Percentiles rank a stretch among this genome's conserved stretches.
Evolutionary conservation across 2,888 invertebrate genomes (phyloP).

Genomic region (Chesias legatella): DNA sequence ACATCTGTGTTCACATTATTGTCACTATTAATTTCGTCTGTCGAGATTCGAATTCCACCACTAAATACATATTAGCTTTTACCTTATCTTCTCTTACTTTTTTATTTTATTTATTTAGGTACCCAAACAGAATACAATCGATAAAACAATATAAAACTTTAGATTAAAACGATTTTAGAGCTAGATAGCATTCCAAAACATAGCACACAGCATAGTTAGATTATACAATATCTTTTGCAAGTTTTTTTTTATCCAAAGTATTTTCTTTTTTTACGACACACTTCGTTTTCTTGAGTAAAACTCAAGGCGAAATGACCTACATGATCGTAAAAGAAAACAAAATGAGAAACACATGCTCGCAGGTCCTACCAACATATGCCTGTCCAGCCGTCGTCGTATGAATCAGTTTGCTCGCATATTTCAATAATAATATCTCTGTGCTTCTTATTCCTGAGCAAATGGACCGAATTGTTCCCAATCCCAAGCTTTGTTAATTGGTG

Average conservation of each 20-base stretch:
- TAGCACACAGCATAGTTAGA: no score
- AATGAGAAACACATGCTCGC: constrained; percentile 12
- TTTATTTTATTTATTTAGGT: no score
- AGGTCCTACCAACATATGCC: constrained; percentile 9
- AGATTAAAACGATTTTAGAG: no score
- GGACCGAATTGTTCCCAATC: constrained; percentile 59
- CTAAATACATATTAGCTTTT: constrained; percentile 16
- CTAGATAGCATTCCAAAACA: no score
- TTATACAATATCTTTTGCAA: no score
- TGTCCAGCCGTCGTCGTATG: constrained; percentile 7
- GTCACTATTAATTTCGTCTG: constrained; percentile 33
- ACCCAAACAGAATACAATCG: no score
- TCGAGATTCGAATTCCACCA: constrained; percentile 23
- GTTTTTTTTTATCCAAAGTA: no score
- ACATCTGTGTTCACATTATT: constrained; percentile 35
- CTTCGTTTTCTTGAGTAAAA: constrained; percentile 25
- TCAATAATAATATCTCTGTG: constrained; percentile 30
- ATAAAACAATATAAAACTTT: no score
- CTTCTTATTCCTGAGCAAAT: constrained; percentile 45
- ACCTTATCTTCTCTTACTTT: constrained; percentile 1
- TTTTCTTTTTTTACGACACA: constrained; percentile 13
- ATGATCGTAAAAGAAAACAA: constrained; percentile 16
- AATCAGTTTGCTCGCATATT: constrained; percentile 24
- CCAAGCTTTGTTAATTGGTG: constrained; percentile 72
- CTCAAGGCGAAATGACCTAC: constrained; percentile 15